phyloP scores from a whole-genome alignment of 1,140 invertebrate genomes.

The Saccostrea echinata region DNA sequence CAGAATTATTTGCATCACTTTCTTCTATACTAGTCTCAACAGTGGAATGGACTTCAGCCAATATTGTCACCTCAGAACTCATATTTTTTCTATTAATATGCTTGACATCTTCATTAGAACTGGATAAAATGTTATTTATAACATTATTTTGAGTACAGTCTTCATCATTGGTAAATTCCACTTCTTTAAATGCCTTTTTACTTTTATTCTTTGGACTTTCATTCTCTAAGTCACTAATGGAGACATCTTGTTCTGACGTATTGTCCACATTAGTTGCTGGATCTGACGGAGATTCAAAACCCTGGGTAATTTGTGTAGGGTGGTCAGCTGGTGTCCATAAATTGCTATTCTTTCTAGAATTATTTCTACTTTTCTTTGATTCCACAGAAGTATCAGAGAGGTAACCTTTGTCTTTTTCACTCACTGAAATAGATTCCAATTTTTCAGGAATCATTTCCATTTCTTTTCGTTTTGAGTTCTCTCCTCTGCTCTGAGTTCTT shows the following conservation, averaged over 20 bases:
- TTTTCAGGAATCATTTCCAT: conserved; percentile 54
- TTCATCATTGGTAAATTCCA: neutral
- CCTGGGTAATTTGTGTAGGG: conserved; percentile 10
- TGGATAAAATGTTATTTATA: neutral
- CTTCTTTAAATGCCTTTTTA: neutral
- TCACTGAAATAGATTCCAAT: neutral
- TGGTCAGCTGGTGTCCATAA: conserved; percentile 37
- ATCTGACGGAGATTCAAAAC: conserved; percentile 25
- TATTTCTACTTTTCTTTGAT: neutral
- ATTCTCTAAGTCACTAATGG: conserved; percentile 37
- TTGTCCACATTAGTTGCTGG: neutral
- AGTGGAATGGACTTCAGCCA: neutral
- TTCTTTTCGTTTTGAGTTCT: conserved; percentile 23
- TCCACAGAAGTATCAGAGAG: conserved; percentile 13
- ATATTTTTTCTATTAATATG: neutral
- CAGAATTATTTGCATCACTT: neutral
- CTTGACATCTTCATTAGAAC: conserved; percentile 1
- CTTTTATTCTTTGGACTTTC: neutral
- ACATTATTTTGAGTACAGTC: neutral
- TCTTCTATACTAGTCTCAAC: neutral
- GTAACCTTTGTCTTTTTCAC: conserved; percentile 2
- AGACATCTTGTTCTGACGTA: neutral
- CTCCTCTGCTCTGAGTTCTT: neutral
- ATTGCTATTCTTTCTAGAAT: conserved; percentile 3
- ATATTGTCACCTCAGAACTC: neutral